phyloP scores from a whole-genome alignment of 2,888 invertebrate genomes.

The Blera fallax region DNA sequence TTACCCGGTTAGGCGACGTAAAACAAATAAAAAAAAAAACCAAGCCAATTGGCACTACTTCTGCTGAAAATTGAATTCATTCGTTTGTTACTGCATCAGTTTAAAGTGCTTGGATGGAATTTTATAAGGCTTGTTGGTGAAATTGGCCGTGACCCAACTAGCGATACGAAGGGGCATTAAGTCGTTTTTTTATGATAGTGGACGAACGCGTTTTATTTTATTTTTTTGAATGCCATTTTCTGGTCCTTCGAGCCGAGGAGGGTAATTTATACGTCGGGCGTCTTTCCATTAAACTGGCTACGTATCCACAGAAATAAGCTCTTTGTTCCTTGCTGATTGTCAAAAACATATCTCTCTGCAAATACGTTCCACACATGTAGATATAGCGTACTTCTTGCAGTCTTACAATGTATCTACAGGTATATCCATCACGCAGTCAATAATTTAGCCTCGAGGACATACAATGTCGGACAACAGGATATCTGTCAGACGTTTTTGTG shows the following conservation, averaged over 20 bases:
- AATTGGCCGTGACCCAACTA: neutral
- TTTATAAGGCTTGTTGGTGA: neutral
- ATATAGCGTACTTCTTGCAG: no score
- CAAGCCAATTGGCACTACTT: constrained; percentile 39
- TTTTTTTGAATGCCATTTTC: neutral
- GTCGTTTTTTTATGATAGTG: neutral
- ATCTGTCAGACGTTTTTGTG: neutral
- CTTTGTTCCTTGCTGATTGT: no score
- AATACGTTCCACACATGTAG: no score
- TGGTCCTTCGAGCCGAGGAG: neutral
- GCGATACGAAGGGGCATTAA: neutral
- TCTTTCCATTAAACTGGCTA: neutral
- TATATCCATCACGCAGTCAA: no score
- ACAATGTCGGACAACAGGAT: no score
- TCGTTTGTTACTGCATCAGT: neutral
- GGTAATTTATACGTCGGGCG: neutral
- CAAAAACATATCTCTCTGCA: no score
- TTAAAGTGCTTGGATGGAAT: neutral
- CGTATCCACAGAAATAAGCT: no score
- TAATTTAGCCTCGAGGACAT: no score
- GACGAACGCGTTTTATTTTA: neutral
- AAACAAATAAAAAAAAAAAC: neutral
- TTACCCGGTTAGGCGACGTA: constrained; percentile 19
- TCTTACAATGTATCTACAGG: no score
- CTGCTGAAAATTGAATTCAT: constrained; percentile 18